Evolutionary conservation across 1,140 invertebrate species (phyloP).

Genomic region (Bemisia tabaci): DNA sequence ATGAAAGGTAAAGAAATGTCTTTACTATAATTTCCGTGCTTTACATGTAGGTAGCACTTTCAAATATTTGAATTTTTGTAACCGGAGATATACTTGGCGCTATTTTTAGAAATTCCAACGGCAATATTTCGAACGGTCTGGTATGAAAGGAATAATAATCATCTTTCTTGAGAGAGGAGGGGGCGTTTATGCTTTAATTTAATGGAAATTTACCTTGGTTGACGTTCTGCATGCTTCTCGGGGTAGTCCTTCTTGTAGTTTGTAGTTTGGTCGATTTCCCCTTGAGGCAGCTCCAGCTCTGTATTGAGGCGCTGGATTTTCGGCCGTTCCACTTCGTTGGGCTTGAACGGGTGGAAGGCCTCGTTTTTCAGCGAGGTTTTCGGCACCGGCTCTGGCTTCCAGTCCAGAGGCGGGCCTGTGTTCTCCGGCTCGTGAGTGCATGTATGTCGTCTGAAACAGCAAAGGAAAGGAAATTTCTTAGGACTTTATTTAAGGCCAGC

Average conservation of each 20-base stretch:
- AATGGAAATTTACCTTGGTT: slow-evolving; percentile 3
- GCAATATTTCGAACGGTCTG: too few species aligned
- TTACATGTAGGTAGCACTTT: too few species aligned
- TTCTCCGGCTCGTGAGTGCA: slow-evolving; percentile 34
- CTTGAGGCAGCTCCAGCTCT: slow-evolving; percentile 26
- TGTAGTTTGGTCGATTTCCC: slow-evolving; percentile 37
- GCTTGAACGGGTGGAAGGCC: slow-evolving; percentile 22
- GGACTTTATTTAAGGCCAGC: too few species aligned
- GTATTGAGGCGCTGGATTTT: slow-evolving; percentile 24
- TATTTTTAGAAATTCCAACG: too few species aligned
- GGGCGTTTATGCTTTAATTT: too few species aligned
- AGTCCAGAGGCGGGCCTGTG: slow-evolving; percentile 25
- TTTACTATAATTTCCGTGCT: too few species aligned
- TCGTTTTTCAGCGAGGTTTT: slow-evolving; percentile 21
- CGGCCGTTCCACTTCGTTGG: slow-evolving; percentile 24
- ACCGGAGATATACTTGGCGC: too few species aligned
- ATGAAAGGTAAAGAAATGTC: too few species aligned
- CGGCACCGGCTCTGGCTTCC: slow-evolving; percentile 12
- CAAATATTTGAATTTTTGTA: too few species aligned
- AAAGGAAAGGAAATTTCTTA: slow-evolving; percentile 15
- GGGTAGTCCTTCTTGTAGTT: slow-evolving; percentile 50
- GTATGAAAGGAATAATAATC: too few species aligned
- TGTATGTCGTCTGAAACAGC: slow-evolving; percentile 35
- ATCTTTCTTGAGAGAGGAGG: too few species aligned
- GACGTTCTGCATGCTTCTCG: slow-evolving; percentile 41